A percentile compares a stretch with the other conserved stretches of the same genome.
Conservation (phyloP, 2,888 invertebrate genomes). For the Acronicta leporina region DNA sequence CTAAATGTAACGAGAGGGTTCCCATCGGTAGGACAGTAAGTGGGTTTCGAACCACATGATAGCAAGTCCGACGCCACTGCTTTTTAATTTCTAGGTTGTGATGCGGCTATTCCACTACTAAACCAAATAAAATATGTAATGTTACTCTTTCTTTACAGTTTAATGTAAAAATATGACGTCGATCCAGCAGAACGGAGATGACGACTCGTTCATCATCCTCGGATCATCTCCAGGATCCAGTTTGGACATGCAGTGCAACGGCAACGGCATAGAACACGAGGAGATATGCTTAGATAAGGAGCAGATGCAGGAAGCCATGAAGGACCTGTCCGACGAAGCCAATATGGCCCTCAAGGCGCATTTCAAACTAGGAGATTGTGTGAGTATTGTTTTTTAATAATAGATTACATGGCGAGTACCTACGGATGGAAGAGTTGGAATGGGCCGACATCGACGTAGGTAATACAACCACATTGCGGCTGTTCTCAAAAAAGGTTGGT, state of each 20-base stretch:
- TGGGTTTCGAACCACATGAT: too few species aligned
- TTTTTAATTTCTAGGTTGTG: too few species aligned
- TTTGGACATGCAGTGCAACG: conserved; percentile 74
- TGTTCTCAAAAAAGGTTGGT: too few species aligned
- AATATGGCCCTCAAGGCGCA: conserved; percentile 82
- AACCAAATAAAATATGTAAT: background rate
- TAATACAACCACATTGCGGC: too few species aligned
- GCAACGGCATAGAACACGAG: conserved; percentile 65
- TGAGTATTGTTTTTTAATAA: conserved; percentile 69
- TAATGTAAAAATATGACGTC: conserved; percentile 71
- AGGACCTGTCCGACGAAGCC: conserved; percentile 76
- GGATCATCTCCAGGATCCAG: conserved; percentile 81
- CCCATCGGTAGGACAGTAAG: too few species aligned
- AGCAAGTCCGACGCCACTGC: too few species aligned
- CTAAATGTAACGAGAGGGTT: too few species aligned
- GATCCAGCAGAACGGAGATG: conserved; percentile 71
- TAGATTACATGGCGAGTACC: too few species aligned
- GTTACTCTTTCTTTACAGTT: conserved; percentile 50
- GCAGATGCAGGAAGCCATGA: conserved; percentile 80
- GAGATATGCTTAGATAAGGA: conserved; percentile 63
- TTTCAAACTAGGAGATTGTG: conserved; percentile 78
- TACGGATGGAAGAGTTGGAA: too few species aligned
- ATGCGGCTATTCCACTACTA: too few species aligned
- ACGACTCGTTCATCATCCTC: conserved; percentile 85
- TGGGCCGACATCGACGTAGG: too few species aligned